phyloP scores from a whole-genome alignment of 2,113 vertebrate species.

The Sorex araneus region DNA sequence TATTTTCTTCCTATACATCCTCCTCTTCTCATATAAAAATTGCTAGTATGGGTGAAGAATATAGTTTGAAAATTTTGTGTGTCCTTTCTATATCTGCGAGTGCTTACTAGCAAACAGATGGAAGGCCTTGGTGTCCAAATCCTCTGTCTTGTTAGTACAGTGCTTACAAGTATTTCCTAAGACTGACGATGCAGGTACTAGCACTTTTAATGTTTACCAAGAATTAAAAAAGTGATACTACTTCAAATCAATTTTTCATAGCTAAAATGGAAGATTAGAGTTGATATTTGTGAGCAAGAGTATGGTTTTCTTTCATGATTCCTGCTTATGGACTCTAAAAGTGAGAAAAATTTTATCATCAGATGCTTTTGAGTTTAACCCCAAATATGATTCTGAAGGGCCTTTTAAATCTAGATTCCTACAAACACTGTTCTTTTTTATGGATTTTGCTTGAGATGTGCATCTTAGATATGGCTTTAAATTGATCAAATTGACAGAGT shows the following conservation, averaged over 20 bases:
- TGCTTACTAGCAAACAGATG: neutral
- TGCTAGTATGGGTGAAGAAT: neutral
- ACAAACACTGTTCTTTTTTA: constrained; percentile 59
- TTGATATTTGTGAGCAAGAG: neutral
- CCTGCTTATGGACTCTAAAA: constrained; percentile 57
- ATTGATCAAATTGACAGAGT: constrained; percentile 77
- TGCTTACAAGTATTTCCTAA: constrained; percentile 2
- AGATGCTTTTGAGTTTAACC: constrained; percentile 59
- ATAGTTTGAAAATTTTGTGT: constrained; percentile 3
- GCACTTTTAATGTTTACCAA: constrained; percentile 19
- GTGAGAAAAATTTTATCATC: constrained; percentile 41
- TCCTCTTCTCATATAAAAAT: neutral
- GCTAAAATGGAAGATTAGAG: constrained; percentile 14
- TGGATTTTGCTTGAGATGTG: constrained; percentile 67
- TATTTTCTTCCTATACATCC: neutral
- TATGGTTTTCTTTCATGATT: constrained; percentile 42
- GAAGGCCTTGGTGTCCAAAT: neutral
- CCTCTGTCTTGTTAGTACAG: constrained; percentile 48
- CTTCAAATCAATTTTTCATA: constrained; percentile 29
- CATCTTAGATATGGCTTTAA: constrained; percentile 73
- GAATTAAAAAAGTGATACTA: constrained; percentile 35
- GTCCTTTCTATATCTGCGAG: neutral
- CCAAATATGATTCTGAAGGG: constrained; percentile 51
- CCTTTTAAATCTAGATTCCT: constrained; percentile 67
- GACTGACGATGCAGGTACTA: neutral